Conservation (phyloP, 2,888 invertebrate species). For the Melangyna quadrimaculata region DNA sequence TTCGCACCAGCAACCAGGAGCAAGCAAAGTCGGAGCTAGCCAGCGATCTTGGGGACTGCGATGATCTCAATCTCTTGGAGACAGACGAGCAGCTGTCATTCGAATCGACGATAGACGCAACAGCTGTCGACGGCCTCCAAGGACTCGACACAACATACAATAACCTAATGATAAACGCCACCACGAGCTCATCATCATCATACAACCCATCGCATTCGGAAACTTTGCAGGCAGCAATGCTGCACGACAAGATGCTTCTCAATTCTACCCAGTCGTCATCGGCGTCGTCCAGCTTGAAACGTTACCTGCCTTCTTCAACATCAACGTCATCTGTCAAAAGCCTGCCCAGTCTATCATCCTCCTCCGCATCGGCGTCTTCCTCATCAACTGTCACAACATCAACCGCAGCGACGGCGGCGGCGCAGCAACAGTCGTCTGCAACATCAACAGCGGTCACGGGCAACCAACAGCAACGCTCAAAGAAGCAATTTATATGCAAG, state of each 20-base stretch:
- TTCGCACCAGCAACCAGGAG: conserved; percentile 84
- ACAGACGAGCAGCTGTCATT: conserved; percentile 88
- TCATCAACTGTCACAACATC: conserved; percentile 58
- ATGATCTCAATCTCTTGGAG: conserved; percentile 87
- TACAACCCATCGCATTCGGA: conserved; percentile 74
- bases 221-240: conserved; percentile 79
- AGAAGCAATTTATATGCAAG: conserved; percentile 99
- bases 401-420: neutral
- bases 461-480: conserved; percentile 85
- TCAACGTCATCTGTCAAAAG: conserved; percentile 56
- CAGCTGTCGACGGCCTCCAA: conserved; percentile 75
- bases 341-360: conserved; percentile 50
- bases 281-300: conserved; percentile 46
- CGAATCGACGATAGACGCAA: conserved; percentile 82
- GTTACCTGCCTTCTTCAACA: conserved; percentile 51
- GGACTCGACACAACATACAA: conserved; percentile 85
- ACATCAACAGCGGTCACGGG: conserved; percentile 73
- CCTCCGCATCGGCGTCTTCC: conserved; percentile 32
- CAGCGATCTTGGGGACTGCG: conserved; percentile 86
- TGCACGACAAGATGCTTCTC: conserved; percentile 78
- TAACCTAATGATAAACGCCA: conserved; percentile 86
- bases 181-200: conserved; percentile 76
- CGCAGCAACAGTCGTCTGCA: conserved; percentile 41
- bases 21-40: conserved; percentile 77
- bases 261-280: conserved; percentile 37